Conservation (phyloP, 2,888 invertebrate species). For the Nowickia ferox region DNA sequence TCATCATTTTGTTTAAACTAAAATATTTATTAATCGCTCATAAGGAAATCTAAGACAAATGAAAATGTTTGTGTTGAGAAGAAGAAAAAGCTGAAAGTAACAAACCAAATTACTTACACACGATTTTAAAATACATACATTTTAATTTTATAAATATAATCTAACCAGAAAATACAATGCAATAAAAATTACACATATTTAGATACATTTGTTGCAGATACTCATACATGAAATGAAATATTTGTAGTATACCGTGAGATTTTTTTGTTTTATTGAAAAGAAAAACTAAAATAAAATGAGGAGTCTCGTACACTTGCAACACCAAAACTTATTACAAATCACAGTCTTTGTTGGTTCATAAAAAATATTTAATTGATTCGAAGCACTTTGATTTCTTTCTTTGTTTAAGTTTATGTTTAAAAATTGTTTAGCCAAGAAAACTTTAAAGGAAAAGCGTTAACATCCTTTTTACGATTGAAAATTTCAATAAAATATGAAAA, state of each 20-base stretch:
- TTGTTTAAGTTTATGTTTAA: constrained; percentile 33
- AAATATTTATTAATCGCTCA: background rate
- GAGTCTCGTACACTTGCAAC: constrained; percentile 62
- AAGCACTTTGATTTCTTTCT: constrained; percentile 3
- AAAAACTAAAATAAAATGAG: constrained; percentile 20
- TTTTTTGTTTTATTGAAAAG: constrained; percentile 14
- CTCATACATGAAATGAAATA: background rate
- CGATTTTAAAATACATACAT: constrained; percentile 3
- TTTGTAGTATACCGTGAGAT: constrained; percentile 26
- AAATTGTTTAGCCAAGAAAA: constrained; percentile 35
- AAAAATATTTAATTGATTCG: constrained; percentile 14
- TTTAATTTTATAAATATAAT: background rate
- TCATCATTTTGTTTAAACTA: constrained; percentile 13
- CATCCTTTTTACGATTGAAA: background rate
- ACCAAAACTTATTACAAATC: constrained; percentile 75
- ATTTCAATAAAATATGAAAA: background rate
- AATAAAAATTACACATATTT: background rate
- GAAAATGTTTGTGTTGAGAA: constrained; percentile 32
- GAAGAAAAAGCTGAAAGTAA: constrained; percentile 20
- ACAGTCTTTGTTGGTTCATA: constrained; percentile 76
- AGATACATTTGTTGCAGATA: constrained; percentile 11
- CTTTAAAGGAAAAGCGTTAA: constrained; percentile 17
- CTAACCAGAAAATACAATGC: background rate
- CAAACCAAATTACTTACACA: constrained; percentile 47
- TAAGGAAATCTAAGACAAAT: constrained; percentile 9